phyloP scores from a whole-genome alignment of 2,888 invertebrate genomes.

The Rhaphigaster nebulosa region DNA sequence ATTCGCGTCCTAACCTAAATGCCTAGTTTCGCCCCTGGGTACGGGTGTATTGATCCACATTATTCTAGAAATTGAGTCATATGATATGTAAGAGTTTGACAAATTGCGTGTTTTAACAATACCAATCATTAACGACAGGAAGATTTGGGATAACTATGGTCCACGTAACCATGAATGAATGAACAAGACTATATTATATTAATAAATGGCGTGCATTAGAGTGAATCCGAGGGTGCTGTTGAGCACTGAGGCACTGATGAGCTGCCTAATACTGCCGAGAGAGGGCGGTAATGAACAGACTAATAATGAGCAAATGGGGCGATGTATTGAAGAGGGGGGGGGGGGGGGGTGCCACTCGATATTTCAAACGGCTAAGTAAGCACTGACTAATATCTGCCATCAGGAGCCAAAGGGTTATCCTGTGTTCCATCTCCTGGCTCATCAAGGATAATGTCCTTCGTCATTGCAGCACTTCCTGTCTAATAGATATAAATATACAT shows the following conservation, averaged over 20 bases:
- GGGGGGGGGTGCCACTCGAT: background rate
- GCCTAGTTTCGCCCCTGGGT: too few relatives aligned
- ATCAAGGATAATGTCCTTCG: background rate
- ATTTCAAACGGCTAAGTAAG: slow-evolving; percentile 32
- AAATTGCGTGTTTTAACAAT: too few relatives aligned
- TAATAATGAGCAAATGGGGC: slow-evolving; percentile 30
- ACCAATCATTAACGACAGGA: too few relatives aligned
- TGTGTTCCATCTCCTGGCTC: too few relatives aligned
- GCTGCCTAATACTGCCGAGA: background rate
- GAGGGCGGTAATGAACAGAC: background rate
- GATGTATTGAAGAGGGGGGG: background rate
- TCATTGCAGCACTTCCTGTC: background rate
- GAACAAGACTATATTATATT: background rate
- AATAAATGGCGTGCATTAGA: background rate
- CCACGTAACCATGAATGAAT: background rate
- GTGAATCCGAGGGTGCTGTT: background rate
- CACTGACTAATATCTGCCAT: background rate
- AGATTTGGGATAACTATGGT: background rate
- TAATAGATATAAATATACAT: background rate
- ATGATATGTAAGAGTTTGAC: too few relatives aligned
- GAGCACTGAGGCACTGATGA: background rate
- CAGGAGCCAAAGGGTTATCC: background rate
- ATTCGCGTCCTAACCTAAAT: too few relatives aligned
- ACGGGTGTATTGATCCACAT: too few relatives aligned
- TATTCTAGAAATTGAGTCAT: too few relatives aligned